Evolutionary conservation across 2,888 invertebrate genomes (phyloP), one percentile per base, ranked within the genome.

Genomic region (Sericinus montela): DNA sequence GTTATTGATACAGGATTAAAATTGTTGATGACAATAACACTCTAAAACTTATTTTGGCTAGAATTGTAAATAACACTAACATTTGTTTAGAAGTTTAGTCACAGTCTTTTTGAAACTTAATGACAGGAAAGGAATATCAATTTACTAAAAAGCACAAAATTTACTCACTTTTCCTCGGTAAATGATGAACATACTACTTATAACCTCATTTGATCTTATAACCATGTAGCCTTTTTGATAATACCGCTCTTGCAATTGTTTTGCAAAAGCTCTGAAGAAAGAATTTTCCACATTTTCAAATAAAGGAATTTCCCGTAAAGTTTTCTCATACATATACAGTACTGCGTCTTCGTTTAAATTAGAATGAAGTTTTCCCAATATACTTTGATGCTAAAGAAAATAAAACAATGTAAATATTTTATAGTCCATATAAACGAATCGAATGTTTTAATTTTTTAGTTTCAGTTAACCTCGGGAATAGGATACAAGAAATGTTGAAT

Each of bases 331-430:
- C 80, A 90, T 81, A 53, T 80, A 85, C 35, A 89, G 66, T 11
- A 90, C 86, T 3, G 87, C 85, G 55, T 91, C 90, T 79, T 90
- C 90, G 58, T 90, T 87, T 49, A 91, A 65, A 59, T 88, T 88
- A 29, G 90, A 83, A 63, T 90, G 90, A 32, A 90, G 62, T 64
- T 89, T 89, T 5, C 85, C 84, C 40, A 88, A 66, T 57, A 86
- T 87, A 29, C 76, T 75, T 72, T 87, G 86, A 48, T 88, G 87
- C 87, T 87, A 57, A 51, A 30, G n/a, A 23, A 25, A 9, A 4
- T 11, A 15, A 6, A 7, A 39, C 5, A 30, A 32, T 7, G 16
- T 19, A 32, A 25, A 11, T 32, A 32, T 32, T 11, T 32, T n/a
- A 32, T 8, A 25, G 8, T 5, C 19, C 19, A 19, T n/a, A n/a